Evolutionary conservation across 1,140 invertebrate genomes (phyloP).

Genomic region (Daktulosphaira vitifoliae): DNA sequence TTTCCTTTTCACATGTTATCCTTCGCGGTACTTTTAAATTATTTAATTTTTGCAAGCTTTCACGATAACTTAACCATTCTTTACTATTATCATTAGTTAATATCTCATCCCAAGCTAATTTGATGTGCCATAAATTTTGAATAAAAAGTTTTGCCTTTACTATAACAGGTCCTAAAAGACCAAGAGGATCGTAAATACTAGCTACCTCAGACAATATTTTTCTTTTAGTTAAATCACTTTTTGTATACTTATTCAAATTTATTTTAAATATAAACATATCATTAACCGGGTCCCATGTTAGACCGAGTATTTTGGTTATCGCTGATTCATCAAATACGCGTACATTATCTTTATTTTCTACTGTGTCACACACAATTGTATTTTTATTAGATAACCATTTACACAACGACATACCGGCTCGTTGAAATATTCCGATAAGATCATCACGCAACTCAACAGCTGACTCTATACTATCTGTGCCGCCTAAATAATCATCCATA

Average conservation of each 20-base stretch:
- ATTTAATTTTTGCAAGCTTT: background rate
- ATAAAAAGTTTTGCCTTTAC: conserved; percentile 36
- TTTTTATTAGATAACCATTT: conserved; percentile 4
- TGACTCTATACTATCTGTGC: background rate
- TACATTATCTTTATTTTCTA: background rate
- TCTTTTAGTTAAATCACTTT: conserved; percentile 19
- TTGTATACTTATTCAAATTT: background rate
- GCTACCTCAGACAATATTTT: conserved; percentile 36
- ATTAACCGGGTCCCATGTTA: background rate
- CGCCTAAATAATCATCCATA: conserved; percentile 43
- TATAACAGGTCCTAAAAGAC: conserved; percentile 38
- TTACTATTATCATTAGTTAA: background rate
- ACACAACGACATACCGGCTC: background rate
- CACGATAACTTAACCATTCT: background rate
- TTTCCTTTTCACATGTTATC: background rate
- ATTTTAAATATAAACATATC: conserved; percentile 1
- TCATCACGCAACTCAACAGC: background rate
- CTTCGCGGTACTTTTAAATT: background rate
- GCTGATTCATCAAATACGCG: background rate
- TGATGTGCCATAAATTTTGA: conserved; percentile 34
- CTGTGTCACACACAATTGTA: background rate
- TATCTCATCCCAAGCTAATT: conserved; percentile 4
- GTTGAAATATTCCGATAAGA: background rate
- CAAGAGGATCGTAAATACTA: conserved; percentile 40
- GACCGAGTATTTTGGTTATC: conserved; percentile 13